Conservation (phyloP, 2,888 invertebrate species). For the Cotesia congregata region DNA sequence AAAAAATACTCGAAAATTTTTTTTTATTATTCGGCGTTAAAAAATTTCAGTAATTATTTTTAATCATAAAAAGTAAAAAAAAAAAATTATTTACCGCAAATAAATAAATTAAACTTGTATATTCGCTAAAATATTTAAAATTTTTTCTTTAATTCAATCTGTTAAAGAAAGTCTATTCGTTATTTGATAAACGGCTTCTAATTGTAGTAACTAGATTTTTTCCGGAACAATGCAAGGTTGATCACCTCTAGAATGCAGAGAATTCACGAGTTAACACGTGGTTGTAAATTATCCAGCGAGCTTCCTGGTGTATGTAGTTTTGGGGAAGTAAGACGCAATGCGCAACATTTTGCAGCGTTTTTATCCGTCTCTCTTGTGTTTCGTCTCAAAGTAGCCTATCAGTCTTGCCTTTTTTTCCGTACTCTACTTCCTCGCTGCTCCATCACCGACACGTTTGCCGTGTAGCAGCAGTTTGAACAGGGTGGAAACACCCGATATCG, state of each 20-base stretch:
- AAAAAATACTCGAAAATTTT: too few relatives aligned
- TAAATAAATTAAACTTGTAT: background rate
- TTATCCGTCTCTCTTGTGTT: background rate
- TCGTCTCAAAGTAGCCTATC: background rate
- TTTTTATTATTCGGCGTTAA: too few relatives aligned
- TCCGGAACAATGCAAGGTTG: constrained; percentile 25
- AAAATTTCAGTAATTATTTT: too few relatives aligned
- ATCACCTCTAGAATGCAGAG: constrained; percentile 37
- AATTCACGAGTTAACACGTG: constrained; percentile 21
- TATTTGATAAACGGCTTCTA: background rate
- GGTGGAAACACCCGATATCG: constrained; percentile 10
- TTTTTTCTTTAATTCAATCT: too few relatives aligned
- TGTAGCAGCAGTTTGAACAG: background rate
- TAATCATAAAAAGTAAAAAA: too few relatives aligned
- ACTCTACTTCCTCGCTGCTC: background rate
- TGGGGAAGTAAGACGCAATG: constrained; percentile 34
- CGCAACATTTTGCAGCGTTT: constrained; percentile 11
- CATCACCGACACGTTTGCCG: background rate
- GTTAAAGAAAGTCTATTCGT: too few relatives aligned
- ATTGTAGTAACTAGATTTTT: background rate
- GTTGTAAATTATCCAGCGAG: constrained; percentile 17
- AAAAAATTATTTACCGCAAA: background rate
- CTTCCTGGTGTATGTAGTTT: constrained; percentile 8
- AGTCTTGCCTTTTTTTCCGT: background rate
- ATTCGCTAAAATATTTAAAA: too few relatives aligned